Conservation (phyloP, 2,888 invertebrate species). For the Ryuthela nishihirai region DNA sequence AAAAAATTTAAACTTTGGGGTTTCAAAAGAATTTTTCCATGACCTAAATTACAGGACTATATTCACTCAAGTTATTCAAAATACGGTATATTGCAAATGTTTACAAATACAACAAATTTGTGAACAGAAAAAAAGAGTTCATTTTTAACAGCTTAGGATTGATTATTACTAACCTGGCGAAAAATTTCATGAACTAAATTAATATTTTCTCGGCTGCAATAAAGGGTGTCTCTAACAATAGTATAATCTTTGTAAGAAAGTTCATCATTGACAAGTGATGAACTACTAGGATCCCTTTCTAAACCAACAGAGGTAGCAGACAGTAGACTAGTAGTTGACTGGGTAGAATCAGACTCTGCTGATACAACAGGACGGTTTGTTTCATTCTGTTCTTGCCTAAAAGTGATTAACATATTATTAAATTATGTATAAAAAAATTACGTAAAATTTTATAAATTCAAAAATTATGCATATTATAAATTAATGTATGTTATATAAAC, state of each 20-base stretch:
- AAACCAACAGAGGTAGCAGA: conserved; percentile 16
- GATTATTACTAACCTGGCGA: conserved; percentile 60
- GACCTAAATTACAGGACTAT: too few species aligned
- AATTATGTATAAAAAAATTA: neutral
- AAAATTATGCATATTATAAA: too few species aligned
- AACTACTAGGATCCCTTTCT: conserved; percentile 26
- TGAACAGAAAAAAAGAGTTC: neutral
- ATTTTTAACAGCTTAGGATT: neutral
- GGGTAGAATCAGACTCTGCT: conserved; percentile 15
- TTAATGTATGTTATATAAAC: too few species aligned
- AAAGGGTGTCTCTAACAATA: conserved; percentile 76
- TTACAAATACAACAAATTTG: neutral
- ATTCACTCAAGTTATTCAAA: too few species aligned
- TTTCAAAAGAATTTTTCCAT: too few species aligned
- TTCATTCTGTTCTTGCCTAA: conserved; percentile 32
- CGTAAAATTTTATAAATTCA: neutral
- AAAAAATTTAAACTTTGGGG: too few species aligned
- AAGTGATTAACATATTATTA: neutral
- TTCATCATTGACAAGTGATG: conserved; percentile 28
- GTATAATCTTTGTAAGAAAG: conserved; percentile 19
- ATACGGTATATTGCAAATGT: too few species aligned
- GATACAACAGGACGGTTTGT: conserved; percentile 28
- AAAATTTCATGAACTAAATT: conserved; percentile 93
- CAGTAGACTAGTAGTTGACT: conserved; percentile 15
- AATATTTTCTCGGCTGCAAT: conserved; percentile 81